Conservation (phyloP, 2,797 vertebrate genomes). For the Cryptoblepharus egeriae region DNA sequence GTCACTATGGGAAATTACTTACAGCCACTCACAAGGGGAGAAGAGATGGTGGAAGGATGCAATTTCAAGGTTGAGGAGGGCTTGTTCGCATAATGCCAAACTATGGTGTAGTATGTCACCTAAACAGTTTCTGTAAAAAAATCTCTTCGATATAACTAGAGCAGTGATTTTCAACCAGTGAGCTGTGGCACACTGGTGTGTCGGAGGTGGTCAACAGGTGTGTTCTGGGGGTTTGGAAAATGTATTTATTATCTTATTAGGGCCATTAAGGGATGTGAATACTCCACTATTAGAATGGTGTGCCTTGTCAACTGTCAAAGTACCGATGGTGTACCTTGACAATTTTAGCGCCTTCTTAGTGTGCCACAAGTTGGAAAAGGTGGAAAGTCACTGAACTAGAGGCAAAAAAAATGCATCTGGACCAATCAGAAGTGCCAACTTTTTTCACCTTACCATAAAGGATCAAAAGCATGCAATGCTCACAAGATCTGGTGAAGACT, state of each 20-base stretch:
- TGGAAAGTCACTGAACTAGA: no score
- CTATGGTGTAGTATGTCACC: background rate
- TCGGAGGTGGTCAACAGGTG: no score
- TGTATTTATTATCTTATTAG: no score
- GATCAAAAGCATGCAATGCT: background rate
- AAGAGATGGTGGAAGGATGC: background rate
- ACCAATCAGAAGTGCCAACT: background rate
- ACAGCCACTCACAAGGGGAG: background rate
- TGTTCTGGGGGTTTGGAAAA: no score
- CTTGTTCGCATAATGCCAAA: background rate
- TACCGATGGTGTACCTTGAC: no score
- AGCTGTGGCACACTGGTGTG: no score
- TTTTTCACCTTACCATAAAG: background rate
- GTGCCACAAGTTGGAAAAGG: no score
- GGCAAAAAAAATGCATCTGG: background rate
- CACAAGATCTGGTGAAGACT: background rate
- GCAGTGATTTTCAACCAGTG: no score
- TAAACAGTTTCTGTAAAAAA: background rate
- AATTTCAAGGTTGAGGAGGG: background rate
- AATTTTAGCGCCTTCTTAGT: no score
- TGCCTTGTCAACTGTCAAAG: no score
- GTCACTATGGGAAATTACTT: background rate
- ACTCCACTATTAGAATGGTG: no score
- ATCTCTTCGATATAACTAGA: background rate
- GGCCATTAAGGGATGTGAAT: no score